Base-by-base conservation (phyloP, 2,888 invertebrate species). In the Creontiades dilutus region DNA sequence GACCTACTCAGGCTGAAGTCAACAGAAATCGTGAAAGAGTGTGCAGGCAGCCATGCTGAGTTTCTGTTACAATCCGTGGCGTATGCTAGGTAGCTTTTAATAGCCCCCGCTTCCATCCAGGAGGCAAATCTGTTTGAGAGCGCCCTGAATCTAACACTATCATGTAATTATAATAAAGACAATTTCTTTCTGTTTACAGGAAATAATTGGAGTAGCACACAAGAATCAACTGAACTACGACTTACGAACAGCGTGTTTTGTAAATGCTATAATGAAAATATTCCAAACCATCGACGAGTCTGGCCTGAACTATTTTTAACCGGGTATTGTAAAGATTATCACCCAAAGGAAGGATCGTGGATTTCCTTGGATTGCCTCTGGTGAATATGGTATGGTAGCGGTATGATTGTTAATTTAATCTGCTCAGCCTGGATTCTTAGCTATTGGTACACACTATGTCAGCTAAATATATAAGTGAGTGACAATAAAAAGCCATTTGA, bases 171-270 rank as follows among this genome's bases (percentile, higher is more conserved):
- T 37, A 37, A 37, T 37, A 7, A 37, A 37, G 37, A 37, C 2
- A 37, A 37, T 37, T 37, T 37, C 37, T 37, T 55, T 84, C 91
- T 90, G 89, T 91, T 89, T 91, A 11, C 93, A 95, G 95, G 95
- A 95, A 92, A 95, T 96, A 90, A 95, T 95, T 94, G 93, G 94
- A 91, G 95, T 96, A 7, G 95, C 95, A 16, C 94, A 95, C 93
- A 94, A 95, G 91, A 95, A 96, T 94, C 95, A 96, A 91, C 94
- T 97, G 88, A 96, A 96, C 2, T 93, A 96, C 92, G 96, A 97
- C 93, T 93, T 95, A 84, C 93, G 95, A 90, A 94, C 94, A 76
- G 95, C 95, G 68, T 95, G 95, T 48, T 95, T 94, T 92, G 94
- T 94, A 91, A 94, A 94, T 91, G 93, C 95, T 68, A 94, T 95